Conservation (phyloP, 2,113 vertebrate species). For the Pachypanchax playfairii region DNA sequence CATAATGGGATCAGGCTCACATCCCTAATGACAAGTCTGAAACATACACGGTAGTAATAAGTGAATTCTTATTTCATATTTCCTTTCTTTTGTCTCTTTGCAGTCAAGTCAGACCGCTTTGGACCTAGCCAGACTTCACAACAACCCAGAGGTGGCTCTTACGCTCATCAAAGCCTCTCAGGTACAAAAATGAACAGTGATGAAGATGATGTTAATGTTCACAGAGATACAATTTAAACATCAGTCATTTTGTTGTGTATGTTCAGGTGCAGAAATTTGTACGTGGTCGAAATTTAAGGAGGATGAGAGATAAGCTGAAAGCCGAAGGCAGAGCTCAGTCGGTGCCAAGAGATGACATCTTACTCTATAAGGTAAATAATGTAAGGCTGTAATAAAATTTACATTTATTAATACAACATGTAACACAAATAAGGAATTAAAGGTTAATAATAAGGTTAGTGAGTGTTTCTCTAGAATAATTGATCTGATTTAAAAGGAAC, state of each 20-base stretch:
- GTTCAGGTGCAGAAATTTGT: constrained; percentile 87
- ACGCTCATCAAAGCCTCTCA: constrained; percentile 94
- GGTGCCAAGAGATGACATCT: constrained; percentile 90
- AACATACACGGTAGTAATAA: no score
- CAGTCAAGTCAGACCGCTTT: constrained; percentile 91
- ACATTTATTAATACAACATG: not conserved
- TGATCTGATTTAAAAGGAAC: no score
- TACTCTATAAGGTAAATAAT: constrained; percentile 75
- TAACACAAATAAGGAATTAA: no score
- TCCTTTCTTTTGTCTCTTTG: constrained; percentile 17
- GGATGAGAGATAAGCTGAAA: constrained; percentile 92
- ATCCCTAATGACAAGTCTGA: no score
- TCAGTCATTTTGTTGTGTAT: constrained; percentile 2
- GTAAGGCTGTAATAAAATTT: not conserved
- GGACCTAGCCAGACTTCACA: constrained; percentile 90
- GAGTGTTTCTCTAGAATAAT: no score
- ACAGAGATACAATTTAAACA: not conserved
- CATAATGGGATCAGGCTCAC: no score
- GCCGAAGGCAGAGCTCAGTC: constrained; percentile 94
- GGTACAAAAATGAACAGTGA: constrained; percentile 80
- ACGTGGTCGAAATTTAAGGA: constrained; percentile 91
- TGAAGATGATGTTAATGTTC: no score
- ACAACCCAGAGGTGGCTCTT: constrained; percentile 92
- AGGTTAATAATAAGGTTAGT: no score
- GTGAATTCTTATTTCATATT: no score